Evolutionary conservation across 2,797 vertebrate genomes (phyloP).

Genomic region (Gymnopithys bicolor): DNA sequence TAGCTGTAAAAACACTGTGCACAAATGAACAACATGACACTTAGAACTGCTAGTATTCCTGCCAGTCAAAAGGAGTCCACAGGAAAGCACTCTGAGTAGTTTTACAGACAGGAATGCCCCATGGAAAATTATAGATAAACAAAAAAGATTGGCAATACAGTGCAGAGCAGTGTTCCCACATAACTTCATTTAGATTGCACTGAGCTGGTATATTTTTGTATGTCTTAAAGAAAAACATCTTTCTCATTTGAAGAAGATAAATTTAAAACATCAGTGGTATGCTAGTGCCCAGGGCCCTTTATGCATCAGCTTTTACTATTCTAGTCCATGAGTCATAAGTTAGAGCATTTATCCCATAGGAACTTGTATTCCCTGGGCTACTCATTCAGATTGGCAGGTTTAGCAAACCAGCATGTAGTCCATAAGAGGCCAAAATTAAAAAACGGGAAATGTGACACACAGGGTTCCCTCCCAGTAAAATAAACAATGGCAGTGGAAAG

Average conservation of each 20-base stretch:
- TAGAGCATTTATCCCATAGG: conserved; percentile 75
- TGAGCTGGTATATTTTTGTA: conserved; percentile 82
- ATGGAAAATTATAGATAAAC: conserved; percentile 83
- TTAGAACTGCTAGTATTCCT: conserved; percentile 70
- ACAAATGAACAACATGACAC: conserved; percentile 72
- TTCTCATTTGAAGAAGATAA: conserved; percentile 81
- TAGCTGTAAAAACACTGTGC: conserved; percentile 71
- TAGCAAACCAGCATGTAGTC: conserved; percentile 79
- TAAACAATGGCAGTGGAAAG: conserved; percentile 69
- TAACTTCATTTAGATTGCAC: conserved; percentile 75
- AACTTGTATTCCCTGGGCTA: conserved; percentile 78
- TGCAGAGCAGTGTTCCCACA: conserved; percentile 74
- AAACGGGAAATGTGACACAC: conserved; percentile 66
- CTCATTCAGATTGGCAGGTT: conserved; percentile 77
- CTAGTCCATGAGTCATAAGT: conserved; percentile 61
- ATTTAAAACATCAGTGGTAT: conserved; percentile 75
- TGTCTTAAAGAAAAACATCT: conserved; percentile 84
- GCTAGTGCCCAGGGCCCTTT: conserved; percentile 62
- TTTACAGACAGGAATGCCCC: conserved; percentile 79
- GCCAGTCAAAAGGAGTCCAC: conserved; percentile 77
- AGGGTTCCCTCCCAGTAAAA: conserved; percentile 60
- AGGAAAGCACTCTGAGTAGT: conserved; percentile 64
- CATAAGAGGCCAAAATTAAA: conserved; percentile 70
- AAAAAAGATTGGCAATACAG: conserved; percentile 75
- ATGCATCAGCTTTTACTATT: conserved; percentile 63